Evolutionary conservation across 2,888 invertebrate species (phyloP), one percentile per base, ranked within the genome.

Genomic region (Sisyra terminalis): DNA sequence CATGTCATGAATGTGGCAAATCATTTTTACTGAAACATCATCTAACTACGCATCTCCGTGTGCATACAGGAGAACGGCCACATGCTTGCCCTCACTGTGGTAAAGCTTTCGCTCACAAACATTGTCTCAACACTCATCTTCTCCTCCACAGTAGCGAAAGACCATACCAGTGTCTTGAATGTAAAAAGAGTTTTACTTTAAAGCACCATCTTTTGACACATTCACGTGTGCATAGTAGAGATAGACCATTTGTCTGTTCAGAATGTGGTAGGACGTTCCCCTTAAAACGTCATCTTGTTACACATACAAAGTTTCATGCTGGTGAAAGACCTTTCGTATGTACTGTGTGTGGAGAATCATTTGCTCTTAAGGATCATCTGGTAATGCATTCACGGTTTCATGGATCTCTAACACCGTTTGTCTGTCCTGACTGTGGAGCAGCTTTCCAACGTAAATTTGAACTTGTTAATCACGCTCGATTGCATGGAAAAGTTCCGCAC

Each of bases 321-420:
- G 86, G 86, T 6, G 85, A 86, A 58, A 66, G 86, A 48, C 86
- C 86, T 2, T 84, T 76, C 55, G 79, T 93, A 57, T 92, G 90
- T 63, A 75, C 68, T 49, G 83, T 90, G 47, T 97, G 96, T 57
- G 83, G 81, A 3, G 96, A 96, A 63, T 88, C 90, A 46, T 92
- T 90, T 63, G 85, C 87, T 9, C 78, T 89, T 49, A 78, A 88
- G 57, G 89, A 90, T 60, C 89, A 90, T 57, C 73, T 90, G 39
- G 67, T 59, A 52, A 89, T 88, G 68, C 89, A 90, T 66, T 75
- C 85, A 46, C 68, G 90, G 47, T 90, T 90, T 64, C 92, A 93
- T 64, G 92, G 90, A n/a, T 94, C 94, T 6, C 77, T 93, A 54
- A 87, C 90, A 55, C 94, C 96, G 9, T 96, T 93, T 65, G 83